These are phyloP conservation scores for Poecilia picta DNA, from an alignment of 2,797 vertebrate species.

Conservation along the genomic window DNA sequence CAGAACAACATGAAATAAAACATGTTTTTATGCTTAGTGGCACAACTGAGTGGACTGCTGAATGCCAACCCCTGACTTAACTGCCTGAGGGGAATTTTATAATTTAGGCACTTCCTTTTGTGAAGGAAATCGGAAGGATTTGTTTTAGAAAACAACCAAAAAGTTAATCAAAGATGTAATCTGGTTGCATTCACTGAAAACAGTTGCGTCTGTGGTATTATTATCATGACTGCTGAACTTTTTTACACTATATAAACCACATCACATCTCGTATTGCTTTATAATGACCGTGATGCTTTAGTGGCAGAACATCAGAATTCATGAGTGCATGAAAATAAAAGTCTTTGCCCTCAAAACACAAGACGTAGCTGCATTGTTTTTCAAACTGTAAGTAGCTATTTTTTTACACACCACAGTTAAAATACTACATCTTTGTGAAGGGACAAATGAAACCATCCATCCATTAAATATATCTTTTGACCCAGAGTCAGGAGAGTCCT, in stretches of 20 bases:
- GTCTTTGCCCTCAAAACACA: constrained; percentile 15
- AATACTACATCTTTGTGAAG: neutral
- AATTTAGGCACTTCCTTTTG: neutral
- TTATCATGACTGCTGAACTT: neutral
- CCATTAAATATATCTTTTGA: no score
- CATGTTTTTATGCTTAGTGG: neutral
- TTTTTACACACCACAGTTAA: neutral
- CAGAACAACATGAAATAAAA: constrained; percentile 21
- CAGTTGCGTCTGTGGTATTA: neutral
- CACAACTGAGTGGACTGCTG: neutral
- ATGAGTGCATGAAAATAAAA: neutral
- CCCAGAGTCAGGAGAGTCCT: no score
- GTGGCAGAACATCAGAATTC: neutral
- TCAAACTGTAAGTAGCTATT: neutral
- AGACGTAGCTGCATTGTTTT: neutral
- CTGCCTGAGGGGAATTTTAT: neutral
- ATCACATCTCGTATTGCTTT: neutral
- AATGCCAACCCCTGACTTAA: neutral
- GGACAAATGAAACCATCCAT: neutral
- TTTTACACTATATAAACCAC: neutral
- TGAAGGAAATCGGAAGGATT: neutral
- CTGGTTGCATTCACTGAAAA: neutral
- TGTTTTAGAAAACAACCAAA: neutral
- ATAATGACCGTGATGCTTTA: neutral
- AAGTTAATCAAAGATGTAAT: neutral